phyloP scores from a whole-genome alignment of 2,888 invertebrate genomes.

The Rhogogaster chlorosoma region DNA sequence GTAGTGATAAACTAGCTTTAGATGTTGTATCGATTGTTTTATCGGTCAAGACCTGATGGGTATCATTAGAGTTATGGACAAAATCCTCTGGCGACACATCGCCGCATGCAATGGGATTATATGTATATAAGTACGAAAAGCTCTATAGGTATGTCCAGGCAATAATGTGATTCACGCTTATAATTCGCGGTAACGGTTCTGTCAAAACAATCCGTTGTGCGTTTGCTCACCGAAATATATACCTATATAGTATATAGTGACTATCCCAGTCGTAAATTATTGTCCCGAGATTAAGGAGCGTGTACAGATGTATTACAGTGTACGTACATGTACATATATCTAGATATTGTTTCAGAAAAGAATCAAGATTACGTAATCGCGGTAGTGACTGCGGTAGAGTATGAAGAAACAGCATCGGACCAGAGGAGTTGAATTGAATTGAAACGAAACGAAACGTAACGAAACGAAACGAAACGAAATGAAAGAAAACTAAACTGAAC shows the following conservation, averaged over 20 bases:
- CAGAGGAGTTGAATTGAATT: not conserved
- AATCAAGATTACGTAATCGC: not conserved
- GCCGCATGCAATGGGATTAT: constrained; percentile 5
- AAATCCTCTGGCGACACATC: constrained; percentile 22
- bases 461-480: not conserved
- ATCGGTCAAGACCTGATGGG: not conserved
- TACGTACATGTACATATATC: not conserved
- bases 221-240: not conserved
- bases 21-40: constrained; percentile 12
- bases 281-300: constrained; percentile 26
- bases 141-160: not conserved
- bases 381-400: not conserved
- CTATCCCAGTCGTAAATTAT: constrained; percentile 23
- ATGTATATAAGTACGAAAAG: not conserved
- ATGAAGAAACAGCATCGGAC: not conserved
- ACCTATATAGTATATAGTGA: not conserved
- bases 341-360: not conserved
- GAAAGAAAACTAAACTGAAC: not conserved
- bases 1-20: constrained; percentile 11
- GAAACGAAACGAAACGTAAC: not conserved
- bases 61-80: not conserved
- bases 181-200: constrained; percentile 12
- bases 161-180: not conserved
- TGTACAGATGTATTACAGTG: not conserved
- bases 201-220: constrained; percentile 36